Percentiles rank a stretch among this genome's conserved stretches.
These are phyloP conservation scores for Silurus aristotelis DNA, from an alignment of 2,797 vertebrate species.

Conservation along the genomic window DNA sequence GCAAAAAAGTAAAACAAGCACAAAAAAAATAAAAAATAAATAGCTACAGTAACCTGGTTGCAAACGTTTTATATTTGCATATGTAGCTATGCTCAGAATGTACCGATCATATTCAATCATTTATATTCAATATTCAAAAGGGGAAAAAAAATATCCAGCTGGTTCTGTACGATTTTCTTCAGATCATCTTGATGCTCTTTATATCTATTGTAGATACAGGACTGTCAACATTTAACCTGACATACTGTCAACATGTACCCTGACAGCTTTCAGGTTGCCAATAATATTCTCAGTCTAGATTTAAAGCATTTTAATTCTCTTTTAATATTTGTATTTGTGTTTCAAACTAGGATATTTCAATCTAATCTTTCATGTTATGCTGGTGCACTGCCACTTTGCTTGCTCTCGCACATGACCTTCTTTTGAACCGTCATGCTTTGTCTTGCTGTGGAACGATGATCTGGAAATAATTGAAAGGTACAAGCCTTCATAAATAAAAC, in stretches of 20 bases:
- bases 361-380: not conserved
- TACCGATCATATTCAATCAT: no score
- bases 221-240: not conserved
- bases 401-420: not conserved
- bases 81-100: no score
- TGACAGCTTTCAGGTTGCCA: not conserved
- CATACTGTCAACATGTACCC: no score
- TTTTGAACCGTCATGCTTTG: not conserved
- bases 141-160: no score
- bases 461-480: conserved; percentile 11
- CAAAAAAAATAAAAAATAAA: no score
- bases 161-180: no score
- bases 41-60: no score
- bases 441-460: not conserved
- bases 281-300: not conserved
- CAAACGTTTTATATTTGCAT: no score
- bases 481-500: not conserved
- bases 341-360: not conserved
- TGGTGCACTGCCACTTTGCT: not conserved
- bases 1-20: no score
- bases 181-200: no score
- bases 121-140: no score
- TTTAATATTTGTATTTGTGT: conserved; percentile 2
- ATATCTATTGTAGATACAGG: not conserved
- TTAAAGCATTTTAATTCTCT: not conserved